These are phyloP conservation scores for Galerucella nymphaeae DNA, from an alignment of 2,888 invertebrate species.

Conservation along the genomic window DNA sequence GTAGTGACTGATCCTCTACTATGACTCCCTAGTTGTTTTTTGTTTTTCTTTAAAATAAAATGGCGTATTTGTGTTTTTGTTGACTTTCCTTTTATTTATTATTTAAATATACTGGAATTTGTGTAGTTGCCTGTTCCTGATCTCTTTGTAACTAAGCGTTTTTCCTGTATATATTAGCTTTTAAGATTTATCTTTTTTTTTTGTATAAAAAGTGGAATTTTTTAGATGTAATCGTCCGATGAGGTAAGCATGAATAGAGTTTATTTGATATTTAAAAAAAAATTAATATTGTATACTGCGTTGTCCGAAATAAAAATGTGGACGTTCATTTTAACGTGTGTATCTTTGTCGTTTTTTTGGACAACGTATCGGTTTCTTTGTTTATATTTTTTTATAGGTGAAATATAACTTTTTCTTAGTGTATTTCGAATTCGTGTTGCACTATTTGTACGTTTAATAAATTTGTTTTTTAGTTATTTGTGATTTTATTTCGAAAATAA, in stretches of 20 bases:
- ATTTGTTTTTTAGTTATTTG: constrained; percentile 38
- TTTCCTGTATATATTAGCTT: constrained; percentile 28
- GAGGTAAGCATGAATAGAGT: constrained; percentile 23
- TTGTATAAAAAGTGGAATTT: constrained; percentile 32
- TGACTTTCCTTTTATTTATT: background rate
- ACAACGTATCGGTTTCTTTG: constrained; percentile 29
- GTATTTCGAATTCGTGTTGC: constrained; percentile 40
- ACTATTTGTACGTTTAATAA: constrained; percentile 45
- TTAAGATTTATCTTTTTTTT: constrained; percentile 25
- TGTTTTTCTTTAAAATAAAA: too few relatives aligned
- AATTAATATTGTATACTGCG: background rate
- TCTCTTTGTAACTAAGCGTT: constrained; percentile 10
- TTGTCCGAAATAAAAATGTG: background rate
- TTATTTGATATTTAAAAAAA: constrained; percentile 30
- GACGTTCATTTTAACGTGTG: background rate
- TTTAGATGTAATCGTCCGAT: constrained; percentile 32
- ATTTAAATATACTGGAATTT: background rate
- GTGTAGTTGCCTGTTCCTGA: background rate
- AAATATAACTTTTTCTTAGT: constrained; percentile 33
- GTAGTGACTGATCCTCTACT: too few relatives aligned
- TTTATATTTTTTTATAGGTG: constrained; percentile 45
- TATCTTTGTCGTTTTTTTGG: constrained; percentile 11
- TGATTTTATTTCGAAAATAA: constrained; percentile 29
- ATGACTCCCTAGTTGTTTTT: too few relatives aligned
- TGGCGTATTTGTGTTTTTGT: background rate